These are phyloP conservation scores for Geotrypetes seraphini DNA, from an alignment of 2,797 vertebrate species.

Conservation along the genomic window DNA sequence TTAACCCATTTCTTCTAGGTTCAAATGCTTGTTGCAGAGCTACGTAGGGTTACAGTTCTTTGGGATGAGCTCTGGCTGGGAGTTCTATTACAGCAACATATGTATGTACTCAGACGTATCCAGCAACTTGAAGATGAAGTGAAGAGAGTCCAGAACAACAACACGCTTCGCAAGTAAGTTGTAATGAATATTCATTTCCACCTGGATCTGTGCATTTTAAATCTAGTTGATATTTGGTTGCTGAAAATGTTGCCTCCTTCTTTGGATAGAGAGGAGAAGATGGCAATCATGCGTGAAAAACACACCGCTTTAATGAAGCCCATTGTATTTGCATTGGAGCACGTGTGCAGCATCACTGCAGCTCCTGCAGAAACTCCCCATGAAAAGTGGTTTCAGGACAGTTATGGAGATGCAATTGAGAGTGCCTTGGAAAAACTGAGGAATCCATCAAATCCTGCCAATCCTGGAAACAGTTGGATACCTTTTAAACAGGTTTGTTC, in stretches of 20 bases:
- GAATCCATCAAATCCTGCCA: conserved; percentile 86
- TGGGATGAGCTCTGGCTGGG: conserved; percentile 97
- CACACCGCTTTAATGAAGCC: conserved; percentile 96
- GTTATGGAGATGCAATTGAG: conserved; percentile 80
- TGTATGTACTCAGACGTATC: conserved; percentile 87
- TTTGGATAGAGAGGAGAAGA: conserved; percentile 80
- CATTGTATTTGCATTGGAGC: conserved; percentile 91
- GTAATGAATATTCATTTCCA: too few species aligned
- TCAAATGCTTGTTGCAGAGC: conserved; percentile 91
- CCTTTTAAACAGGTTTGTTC: conserved; percentile 86
- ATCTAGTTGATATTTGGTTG: not conserved
- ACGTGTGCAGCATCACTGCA: conserved; percentile 86
- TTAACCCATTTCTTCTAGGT: conserved; percentile 72
- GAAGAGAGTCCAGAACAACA: conserved; percentile 92
- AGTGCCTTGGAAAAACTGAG: conserved; percentile 81
- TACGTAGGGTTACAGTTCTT: conserved; percentile 88
- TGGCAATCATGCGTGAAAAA: conserved; percentile 96
- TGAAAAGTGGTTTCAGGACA: conserved; percentile 96
- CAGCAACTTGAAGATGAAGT: conserved; percentile 95
- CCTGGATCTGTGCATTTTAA: too few species aligned
- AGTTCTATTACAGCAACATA: conserved; percentile 90
- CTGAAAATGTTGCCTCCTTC: conserved; percentile 1
- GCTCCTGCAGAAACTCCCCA: conserved; percentile 88
- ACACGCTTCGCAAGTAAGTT: conserved; percentile 77
- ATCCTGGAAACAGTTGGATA: conserved; percentile 92